Base-by-base conservation (phyloP, 2,888 invertebrate species). In the Zhengitettix transpicula region DNA sequence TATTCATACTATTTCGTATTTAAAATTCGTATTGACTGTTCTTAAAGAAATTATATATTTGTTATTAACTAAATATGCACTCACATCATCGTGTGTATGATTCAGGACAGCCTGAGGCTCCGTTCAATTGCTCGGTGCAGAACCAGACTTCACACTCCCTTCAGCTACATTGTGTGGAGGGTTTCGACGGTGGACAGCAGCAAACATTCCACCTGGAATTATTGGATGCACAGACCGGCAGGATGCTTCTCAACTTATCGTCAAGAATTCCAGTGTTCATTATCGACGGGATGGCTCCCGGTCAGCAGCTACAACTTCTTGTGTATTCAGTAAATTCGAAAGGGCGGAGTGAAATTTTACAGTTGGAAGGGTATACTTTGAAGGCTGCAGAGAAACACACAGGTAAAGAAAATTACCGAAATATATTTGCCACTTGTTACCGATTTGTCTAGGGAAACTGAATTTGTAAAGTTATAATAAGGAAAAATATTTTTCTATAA, bases 281-380 rank as follows among this genome's bases (percentile, higher is more conserved):
- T 60, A 84, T 91, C 1, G 81, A 82, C 65, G 85, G 84, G 9
- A 77, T 94, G 58, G 85, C 87, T 60, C 81, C 92, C 0, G 91
- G 88, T 9, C 85, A 85, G 67, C 79, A 84, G 15, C 79, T 93
- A 65, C 84, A 84, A 67, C 83, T 93, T 71, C 77, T 84, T 58
- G 81, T 93, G 63, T 92, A 88, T 71, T 86, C 92, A 1, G 82
- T 83, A 61, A 94, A 94, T 72, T 81, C 84, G 9, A 86, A 89
- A 68, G 93, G 93, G 15, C 78, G 84, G 66, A 91, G 91, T 65
- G 89, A 89, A 62, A 73, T 80, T 0, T 80, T 85, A 15, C 71
- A 78, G 58, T 72, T 87, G 14, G 86, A 86, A 69, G 87, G 84
- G 52, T 85, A 82, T 70, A 87, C 87, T 47, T 75, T 86, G 54